Percentiles rank a stretch among this genome's conserved stretches.
Evolutionary conservation across 2,888 invertebrate genomes (phyloP).

Genomic region (Timandra comae): DNA sequence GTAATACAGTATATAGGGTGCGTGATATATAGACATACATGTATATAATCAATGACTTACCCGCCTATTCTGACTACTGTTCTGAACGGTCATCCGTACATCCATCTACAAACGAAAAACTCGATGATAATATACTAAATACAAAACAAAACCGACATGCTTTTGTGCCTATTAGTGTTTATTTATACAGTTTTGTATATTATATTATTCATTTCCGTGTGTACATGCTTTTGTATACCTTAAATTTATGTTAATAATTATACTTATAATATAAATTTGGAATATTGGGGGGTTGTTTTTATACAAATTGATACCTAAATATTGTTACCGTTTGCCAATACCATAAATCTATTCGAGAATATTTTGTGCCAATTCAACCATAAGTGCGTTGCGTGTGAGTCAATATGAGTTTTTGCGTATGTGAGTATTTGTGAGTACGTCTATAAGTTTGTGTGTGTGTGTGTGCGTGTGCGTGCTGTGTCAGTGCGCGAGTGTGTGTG

Average conservation of each 20-base stretch:
- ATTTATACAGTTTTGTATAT: slow-evolving; percentile 2
- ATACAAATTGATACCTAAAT: not conserved
- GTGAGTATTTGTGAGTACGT: no score
- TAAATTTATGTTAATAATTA: no score
- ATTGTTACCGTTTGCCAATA: no score
- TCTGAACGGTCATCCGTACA: slow-evolving; percentile 57
- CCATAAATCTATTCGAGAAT: no score
- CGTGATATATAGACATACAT: slow-evolving; percentile 32
- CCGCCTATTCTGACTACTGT: slow-evolving; percentile 77
- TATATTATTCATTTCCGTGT: not conserved
- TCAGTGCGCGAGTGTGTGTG: slow-evolving; percentile 25
- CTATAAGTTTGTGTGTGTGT: not conserved
- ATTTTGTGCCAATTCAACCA: no score
- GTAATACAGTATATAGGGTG: slow-evolving; percentile 29
- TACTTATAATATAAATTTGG: no score
- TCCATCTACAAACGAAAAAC: slow-evolving; percentile 77
- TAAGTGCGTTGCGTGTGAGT: no score
- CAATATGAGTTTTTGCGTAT: no score
- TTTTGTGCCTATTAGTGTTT: no score
- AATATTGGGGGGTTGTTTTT: no score
- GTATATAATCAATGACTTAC: slow-evolving; percentile 53
- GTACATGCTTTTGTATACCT: no score
- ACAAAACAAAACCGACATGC: slow-evolving; percentile 17
- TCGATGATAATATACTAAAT: slow-evolving; percentile 40
- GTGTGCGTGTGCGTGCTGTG: slow-evolving; percentile 22